Base-by-base conservation (phyloP, 1,140 invertebrate genomes). In the Drosophila pectinifera region DNA sequence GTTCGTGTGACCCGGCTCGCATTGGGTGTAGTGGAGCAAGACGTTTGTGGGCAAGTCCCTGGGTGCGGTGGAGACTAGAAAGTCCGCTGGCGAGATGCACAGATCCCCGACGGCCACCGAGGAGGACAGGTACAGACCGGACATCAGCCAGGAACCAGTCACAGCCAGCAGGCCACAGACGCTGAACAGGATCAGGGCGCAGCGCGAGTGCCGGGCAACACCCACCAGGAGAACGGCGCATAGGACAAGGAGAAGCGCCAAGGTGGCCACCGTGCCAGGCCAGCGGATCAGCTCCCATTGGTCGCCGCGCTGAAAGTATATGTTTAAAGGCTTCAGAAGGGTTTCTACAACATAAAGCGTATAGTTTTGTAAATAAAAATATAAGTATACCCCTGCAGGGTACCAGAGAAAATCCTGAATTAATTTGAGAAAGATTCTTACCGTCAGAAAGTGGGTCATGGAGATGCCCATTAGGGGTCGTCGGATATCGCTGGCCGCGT, bases 81-180 rank as follows among this genome's bases (percentile, higher is more conserved):
- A 96, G 59, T 97, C 95, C 28, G 96, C 95, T 10, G 96, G 95
- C 59, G 96, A 96, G 74, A 94, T 97, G 93, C 96, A 92, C 93
- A 95, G 93, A 95, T 95, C 93, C 93, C 94, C 96, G 65, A 97
- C 96, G 38, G 96, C 95, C 80, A 97, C 96, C 48, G 96, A 95
- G 13, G 95, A 94, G 24, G 96, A 95, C 51, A 97, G 93, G 92
- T 98, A 97, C 24, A 97, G 89, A 46, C 97, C 97, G 20, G 96
- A 95, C 93, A 97, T 95, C 55, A 97, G 93, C 96, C 97, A 98
- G 72, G 97, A 97, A 67, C 97, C 95, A 74, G 98, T 97, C n/a
- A 98, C 95, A 42, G 97, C 97, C 67, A 97, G 95, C 54, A 98
- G 93, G 28, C 97, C 97, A 81, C 97, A 96, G 34, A 98, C 97